phyloP scores from a whole-genome alignment of 2,888 invertebrate species.

The Eulithis testata region DNA sequence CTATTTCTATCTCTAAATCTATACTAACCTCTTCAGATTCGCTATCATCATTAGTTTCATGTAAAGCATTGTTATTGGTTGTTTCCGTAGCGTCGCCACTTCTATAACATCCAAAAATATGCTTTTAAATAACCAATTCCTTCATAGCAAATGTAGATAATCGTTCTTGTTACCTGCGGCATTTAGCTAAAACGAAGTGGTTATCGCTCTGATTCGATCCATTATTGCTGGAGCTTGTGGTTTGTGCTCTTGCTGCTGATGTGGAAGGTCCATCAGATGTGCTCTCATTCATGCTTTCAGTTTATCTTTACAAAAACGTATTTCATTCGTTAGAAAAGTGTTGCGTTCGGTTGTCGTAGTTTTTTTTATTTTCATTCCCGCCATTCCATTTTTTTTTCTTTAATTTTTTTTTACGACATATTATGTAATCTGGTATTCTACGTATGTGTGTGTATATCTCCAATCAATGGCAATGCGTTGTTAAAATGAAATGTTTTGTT shows the following conservation, averaged over 20 bases:
- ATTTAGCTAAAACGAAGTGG: slow-evolving; percentile 64
- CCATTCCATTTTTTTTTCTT: not conserved
- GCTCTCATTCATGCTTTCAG: slow-evolving; percentile 42
- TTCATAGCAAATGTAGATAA: not conserved
- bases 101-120: slow-evolving; percentile 42
- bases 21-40: slow-evolving; percentile 64
- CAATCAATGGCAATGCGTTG: not conserved
- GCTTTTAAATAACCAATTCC: not conserved
- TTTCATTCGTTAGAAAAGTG: no score
- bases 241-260: slow-evolving; percentile 35
- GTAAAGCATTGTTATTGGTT: slow-evolving; percentile 44
- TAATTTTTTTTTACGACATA: no score
- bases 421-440: no score
- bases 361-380: not conserved
- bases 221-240: slow-evolving; percentile 38
- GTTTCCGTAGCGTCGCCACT: slow-evolving; percentile 43
- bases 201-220: slow-evolving; percentile 46
- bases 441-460: not conserved
- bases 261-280: slow-evolving; percentile 42
- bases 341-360: not conserved
- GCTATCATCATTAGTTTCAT: slow-evolving; percentile 63
- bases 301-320: not conserved
- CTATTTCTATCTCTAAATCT: not conserved
- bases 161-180: slow-evolving; percentile 55
- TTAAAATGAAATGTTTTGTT: not conserved